Base-by-base conservation (phyloP, 2,113 vertebrate species). In the Datnioides undecimradiatus region DNA sequence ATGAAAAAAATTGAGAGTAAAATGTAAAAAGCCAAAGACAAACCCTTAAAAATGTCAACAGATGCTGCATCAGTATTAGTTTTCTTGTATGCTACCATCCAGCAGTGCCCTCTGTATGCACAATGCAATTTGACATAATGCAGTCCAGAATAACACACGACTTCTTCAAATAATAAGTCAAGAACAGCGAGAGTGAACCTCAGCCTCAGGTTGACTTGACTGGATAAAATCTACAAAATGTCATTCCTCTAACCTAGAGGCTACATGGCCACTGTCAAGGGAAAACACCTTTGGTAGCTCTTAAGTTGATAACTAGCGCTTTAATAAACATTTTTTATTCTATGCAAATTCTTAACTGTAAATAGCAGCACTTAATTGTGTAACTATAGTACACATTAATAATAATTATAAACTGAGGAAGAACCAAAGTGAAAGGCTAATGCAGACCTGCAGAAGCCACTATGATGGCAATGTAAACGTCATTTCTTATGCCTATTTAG, bases 1-100 rank as follows among this genome's bases (percentile, higher is more conserved):
- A 62, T 7, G 16, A 93, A 90, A 94, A 94, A 78, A 93, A 79
- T 21, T 21, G 6, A 83, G 19, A 82, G 0, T 38, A 38, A 77
- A 74, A 66, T 64, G 23, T 75, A 79, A 86, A 85, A 71, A 51
- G 25, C 0, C 6, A 55, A 71, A 25, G 10, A 62, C n/a, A 70
- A 54, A 46, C 73, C 34, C 3, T 5, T 25, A 29, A 57, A 0
- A 36, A 49, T 29, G 29, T 45, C n/a, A 31, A 55, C 8, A 82
- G 16, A 31, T 16, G 7, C 13, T 48, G n/a, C 5, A 63, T 51
- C 21, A 58, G 11, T 8, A 17, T n/a, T 36, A 38, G n/a, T 36
- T 12, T 9, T 23, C 8, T 46, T 8, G 29, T 5, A 21, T 11
- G 21, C 5, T 13, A 33, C 6, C 23, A 52, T 52, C 33, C 11